Percentiles rank a stretch among this genome's conserved stretches.
Conservation (phyloP, 2,888 invertebrate genomes). For the Brachypalpus laphriformis region DNA sequence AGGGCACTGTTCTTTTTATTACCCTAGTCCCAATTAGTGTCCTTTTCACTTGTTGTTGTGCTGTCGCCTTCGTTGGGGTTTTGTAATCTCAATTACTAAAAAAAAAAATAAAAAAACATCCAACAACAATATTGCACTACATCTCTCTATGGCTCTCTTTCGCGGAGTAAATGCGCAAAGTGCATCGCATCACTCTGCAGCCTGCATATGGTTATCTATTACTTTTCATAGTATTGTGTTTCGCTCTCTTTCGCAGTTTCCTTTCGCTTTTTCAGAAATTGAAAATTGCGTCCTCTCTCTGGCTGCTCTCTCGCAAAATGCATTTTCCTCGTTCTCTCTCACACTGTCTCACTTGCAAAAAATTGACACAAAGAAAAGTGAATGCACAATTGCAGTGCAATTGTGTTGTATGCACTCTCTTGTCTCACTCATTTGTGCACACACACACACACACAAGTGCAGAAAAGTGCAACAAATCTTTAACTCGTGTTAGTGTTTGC, state of each 20-base stretch:
- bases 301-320: not conserved
- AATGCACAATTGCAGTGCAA: slow-evolving; percentile 52
- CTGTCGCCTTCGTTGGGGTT: not conserved
- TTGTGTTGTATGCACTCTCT: slow-evolving; percentile 41
- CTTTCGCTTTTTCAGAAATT: slow-evolving; percentile 57
- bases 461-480: slow-evolving; percentile 58
- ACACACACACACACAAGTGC: slow-evolving; percentile 23
- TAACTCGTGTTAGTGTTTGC: slow-evolving; percentile 12
- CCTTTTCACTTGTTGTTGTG: slow-evolving; percentile 56
- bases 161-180: slow-evolving; percentile 33
- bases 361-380: slow-evolving; percentile 45
- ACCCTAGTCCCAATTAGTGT: slow-evolving; percentile 69
- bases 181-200: slow-evolving; percentile 48
- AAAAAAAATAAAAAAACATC: not conserved
- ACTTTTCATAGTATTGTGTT: not conserved
- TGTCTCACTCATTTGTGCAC: slow-evolving; percentile 40
- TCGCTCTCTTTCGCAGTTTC: slow-evolving; percentile 41
- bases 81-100: slow-evolving; percentile 42
- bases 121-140: slow-evolving; percentile 3
- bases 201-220: slow-evolving; percentile 1
- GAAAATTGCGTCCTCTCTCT: slow-evolving; percentile 50
- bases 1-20: slow-evolving; percentile 68
- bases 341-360: slow-evolving; percentile 9
- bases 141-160: slow-evolving; percentile 22
- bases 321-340: slow-evolving; percentile 5